Evolutionary conservation across 2,888 invertebrate genomes (phyloP), one percentile per base, ranked within the genome.

Genomic region (Polyommatus icarus): DNA sequence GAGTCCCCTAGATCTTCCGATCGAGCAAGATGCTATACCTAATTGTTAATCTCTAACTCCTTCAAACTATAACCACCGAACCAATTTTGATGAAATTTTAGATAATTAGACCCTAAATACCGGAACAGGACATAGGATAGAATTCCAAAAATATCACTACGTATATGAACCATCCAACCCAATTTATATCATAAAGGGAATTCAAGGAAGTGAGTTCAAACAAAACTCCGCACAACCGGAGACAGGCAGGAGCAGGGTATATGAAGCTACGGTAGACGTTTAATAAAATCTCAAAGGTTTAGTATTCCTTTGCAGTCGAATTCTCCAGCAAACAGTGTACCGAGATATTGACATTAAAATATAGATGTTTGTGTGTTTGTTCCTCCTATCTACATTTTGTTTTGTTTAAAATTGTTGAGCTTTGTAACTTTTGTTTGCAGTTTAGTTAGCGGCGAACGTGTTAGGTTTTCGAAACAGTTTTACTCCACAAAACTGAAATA

Each of bases 391-490:
- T 32, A 67, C 67, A 32, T 67, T 15, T 32, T 32, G 67, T 67
- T 67, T 15, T 67, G 67, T 32, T 67, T 67, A 67, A 67, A 67
- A 67, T 32, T 67, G 67, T 67, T 67, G 67, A 67, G 67, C 67
- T 67, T 6, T 29, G 29, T 67, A 29, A 67, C 67, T 67, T 67
- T 67, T 67, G 67, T 67, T 67, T 67, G 67, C 29, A 29, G 67
- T 67, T 29, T 32, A 67, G 67, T 67, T 67, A 67, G 67, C 29
- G 29, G 29, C 12, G 29, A 18, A 67, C 67, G 67, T 67, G 67
- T 29, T 32, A 6, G 29, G 67, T 15, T 67, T 67, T 29, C 32
- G 12, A 67, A 67, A 32, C 67, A 32, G 67, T 67, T 67, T 67
- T 32, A 6, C 29, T 18, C 12, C 24, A 15, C 1, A 67, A 67